Evolutionary conservation across 2,113 vertebrate species (phyloP), one percentile per base, ranked within the genome.

Genomic region (Archocentrus centrarchus): DNA sequence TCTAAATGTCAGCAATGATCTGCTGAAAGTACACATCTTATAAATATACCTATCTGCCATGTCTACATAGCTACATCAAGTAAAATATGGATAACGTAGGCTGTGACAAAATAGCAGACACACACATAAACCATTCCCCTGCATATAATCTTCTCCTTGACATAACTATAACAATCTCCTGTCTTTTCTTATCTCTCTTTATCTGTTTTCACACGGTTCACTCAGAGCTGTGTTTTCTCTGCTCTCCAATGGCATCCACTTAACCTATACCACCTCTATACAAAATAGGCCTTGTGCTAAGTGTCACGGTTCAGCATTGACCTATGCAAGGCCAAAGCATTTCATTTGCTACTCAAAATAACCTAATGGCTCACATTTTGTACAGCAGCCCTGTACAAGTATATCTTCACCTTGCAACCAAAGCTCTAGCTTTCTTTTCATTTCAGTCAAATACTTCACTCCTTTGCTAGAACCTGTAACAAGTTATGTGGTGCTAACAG

Each of bases 311-410:
- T n/a, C 63, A 86, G 62, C n/a, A 41, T 11, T 63, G 32, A 41
- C n/a, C 55, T 68, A n/a, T 14, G 27, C 60, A 85, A 62, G 77
- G 80, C 60, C 47, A 80, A 41, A 78, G 63, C 39, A 22, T 59
- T 78, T 78, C 59, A 77, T 60, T 77, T 79, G 68, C 77, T 53
- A 13, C 30, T 70, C 60, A 35, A 27, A 3, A 14, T 79, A 11
- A 47, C 44, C 35, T 44, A 61, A 47, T 6, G 11, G 17, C 57
- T 44, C 20, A 59, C 50, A 60, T 75, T 55, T 24, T 55, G 2
- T 59, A 37, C 30, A 64, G 58, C 9, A 6, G 20, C 18, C 9
- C 27, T 18, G 3, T 15, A 30, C 5, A 8, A 55, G 35, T 39
- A 13, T 24, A 41, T 53, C 35, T 59, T 50, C 10, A 70, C 32